A percentile compares a stretch with the other conserved stretches of the same genome.
These are phyloP conservation scores for Crossocerus cetratus DNA, from an alignment of 2,888 invertebrate species.

Conservation along the genomic window DNA sequence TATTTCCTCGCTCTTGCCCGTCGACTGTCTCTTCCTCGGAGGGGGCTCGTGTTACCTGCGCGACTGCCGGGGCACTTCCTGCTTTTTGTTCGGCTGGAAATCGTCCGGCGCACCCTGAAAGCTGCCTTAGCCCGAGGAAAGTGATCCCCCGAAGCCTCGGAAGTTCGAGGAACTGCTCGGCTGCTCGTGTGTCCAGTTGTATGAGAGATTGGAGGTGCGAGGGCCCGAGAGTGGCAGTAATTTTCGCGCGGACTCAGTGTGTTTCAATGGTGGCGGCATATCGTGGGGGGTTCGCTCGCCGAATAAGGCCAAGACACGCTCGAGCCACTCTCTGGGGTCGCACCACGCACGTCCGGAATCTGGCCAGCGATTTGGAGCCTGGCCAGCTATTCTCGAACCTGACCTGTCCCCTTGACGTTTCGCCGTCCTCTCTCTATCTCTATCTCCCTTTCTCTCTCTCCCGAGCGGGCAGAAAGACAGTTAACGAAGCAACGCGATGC, in stretches of 20 bases:
- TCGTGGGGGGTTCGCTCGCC: not conserved
- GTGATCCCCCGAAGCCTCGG: conserved; percentile 12
- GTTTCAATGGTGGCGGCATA: no score
- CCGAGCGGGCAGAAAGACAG: not conserved
- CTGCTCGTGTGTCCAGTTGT: not conserved
- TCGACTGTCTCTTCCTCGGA: conserved; percentile 13
- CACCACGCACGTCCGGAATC: conserved; percentile 47
- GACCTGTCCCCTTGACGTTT: conserved; percentile 49
- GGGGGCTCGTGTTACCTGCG: conserved; percentile 58
- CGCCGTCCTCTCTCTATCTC: conserved; percentile 24
- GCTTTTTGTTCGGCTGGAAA: conserved; percentile 66
- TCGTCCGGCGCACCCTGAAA: conserved; percentile 27
- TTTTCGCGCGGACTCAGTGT: no score
- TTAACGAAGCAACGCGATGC: not conserved
- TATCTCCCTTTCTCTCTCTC: no score
- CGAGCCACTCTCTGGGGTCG: conserved; percentile 46
- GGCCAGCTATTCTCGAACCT: conserved; percentile 54
- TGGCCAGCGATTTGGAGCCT: conserved; percentile 53
- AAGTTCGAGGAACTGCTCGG: not conserved
- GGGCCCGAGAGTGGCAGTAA: no score
- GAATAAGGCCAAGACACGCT: conserved; percentile 19
- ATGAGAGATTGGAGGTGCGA: no score
- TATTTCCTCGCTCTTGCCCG: not conserved
- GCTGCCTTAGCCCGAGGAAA: not conserved
- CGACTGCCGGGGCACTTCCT: conserved; percentile 64